These are phyloP conservation scores for Neomorphus geoffroyi DNA, from an alignment of 2,797 vertebrate species.

Conservation along the genomic window DNA sequence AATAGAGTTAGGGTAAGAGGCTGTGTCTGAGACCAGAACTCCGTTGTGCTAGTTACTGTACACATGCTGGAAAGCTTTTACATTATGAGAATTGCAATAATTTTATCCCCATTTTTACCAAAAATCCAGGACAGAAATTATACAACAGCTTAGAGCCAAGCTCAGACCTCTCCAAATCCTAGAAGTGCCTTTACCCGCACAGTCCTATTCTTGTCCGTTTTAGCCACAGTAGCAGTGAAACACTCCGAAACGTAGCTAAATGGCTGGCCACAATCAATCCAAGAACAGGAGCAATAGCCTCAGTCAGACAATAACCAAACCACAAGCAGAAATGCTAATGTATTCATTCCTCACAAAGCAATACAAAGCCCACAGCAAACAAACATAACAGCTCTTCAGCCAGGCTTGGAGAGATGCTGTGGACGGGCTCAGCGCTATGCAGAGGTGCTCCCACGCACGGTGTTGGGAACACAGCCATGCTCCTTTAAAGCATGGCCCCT, in stretches of 20 bases:
- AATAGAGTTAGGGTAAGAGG: background rate
- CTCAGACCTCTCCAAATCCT: background rate
- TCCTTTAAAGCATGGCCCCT: background rate
- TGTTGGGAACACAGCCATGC: background rate
- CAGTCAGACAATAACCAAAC: background rate
- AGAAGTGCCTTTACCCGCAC: background rate
- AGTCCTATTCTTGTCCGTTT: background rate
- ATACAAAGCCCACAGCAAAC: background rate
- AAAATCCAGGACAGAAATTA: background rate
- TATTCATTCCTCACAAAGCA: background rate
- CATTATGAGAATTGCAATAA: background rate
- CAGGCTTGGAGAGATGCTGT: background rate
- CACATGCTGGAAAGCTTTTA: background rate
- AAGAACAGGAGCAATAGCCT: background rate
- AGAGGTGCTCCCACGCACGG: rapidly evolving
- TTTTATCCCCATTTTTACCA: background rate
- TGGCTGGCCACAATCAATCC: background rate
- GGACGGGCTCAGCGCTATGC: background rate
- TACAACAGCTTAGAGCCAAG: background rate
- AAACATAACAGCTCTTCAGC: background rate
- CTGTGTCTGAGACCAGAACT: background rate
- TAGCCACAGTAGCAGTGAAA: background rate
- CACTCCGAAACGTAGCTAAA: background rate
- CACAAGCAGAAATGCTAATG: background rate
- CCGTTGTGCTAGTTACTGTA: background rate